Percentiles rank a stretch among this genome's conserved stretches.
Evolutionary conservation across 2,888 invertebrate species (phyloP).

Genomic region (Scelioninae gen. 2): DNA sequence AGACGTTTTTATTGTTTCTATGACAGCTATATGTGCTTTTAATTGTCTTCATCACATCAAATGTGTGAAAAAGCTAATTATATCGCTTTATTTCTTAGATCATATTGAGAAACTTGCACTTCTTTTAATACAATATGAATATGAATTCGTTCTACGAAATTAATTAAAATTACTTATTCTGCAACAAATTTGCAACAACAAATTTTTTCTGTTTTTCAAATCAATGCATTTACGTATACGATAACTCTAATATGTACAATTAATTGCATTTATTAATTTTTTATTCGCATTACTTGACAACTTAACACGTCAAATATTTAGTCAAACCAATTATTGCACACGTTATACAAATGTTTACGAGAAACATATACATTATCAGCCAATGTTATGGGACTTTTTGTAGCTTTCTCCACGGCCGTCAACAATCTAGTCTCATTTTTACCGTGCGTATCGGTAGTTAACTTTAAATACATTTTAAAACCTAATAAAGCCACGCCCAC

Average conservation of each 20-base stretch:
- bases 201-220: background rate
- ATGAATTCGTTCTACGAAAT: constrained; percentile 7
- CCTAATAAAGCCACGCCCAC: constrained; percentile 44
- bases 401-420: constrained; percentile 27
- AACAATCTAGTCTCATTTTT: constrained; percentile 24
- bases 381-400: constrained; percentile 1
- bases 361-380: background rate
- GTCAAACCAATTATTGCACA: background rate
- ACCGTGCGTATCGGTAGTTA: constrained; percentile 10
- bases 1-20: constrained; percentile 11
- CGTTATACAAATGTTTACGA: background rate
- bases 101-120: constrained; percentile 3
- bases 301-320: too few relatives aligned
- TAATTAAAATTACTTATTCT: constrained; percentile 6
- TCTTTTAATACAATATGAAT: background rate
- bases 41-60: constrained; percentile 6
- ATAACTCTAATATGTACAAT: background rate
- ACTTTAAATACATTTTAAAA: constrained; percentile 19
- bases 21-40: constrained; percentile 7
- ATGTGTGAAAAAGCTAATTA: constrained; percentile 12
- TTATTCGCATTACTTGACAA: too few relatives aligned
- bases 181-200: background rate
- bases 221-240: too few relatives aligned
- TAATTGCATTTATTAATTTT: too few relatives aligned
- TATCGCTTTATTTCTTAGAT: constrained; percentile 9